Evolutionary conservation across 1,140 invertebrate genomes (phyloP).

Genomic region (Lineus longissimus): DNA sequence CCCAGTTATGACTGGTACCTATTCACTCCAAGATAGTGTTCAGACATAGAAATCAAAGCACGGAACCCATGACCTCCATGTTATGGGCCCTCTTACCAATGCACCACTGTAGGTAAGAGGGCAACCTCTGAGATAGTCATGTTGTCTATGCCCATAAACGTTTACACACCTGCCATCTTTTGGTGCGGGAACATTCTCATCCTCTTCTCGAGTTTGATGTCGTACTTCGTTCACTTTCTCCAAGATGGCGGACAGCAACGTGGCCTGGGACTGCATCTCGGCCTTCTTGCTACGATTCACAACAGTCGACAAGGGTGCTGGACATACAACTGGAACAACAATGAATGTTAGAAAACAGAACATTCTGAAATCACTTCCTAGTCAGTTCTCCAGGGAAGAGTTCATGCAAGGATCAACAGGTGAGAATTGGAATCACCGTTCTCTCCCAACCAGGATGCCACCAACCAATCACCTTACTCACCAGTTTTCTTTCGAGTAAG

Average conservation of each 20-base stretch:
- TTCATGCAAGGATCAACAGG: neutral
- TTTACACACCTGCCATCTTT: neutral
- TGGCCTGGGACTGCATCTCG: slow-evolving; percentile 34
- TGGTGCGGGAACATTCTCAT: neutral
- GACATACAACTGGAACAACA: slow-evolving; percentile 30
- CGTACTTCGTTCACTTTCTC: slow-evolving; percentile 36
- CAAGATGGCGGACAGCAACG: slow-evolving; percentile 40
- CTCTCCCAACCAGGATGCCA: too few species aligned
- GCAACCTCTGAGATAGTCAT: too few species aligned
- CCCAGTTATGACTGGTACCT: too few species aligned
- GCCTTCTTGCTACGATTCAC: slow-evolving; percentile 29
- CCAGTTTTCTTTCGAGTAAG: slow-evolving; percentile 24
- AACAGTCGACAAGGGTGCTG: slow-evolving; percentile 48
- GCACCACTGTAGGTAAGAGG: too few species aligned
- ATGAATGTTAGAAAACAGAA: slow-evolving; percentile 14
- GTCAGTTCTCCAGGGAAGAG: neutral
- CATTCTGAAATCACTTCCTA: slow-evolving; percentile 1
- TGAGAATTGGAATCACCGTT: too few species aligned
- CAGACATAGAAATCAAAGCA: too few species aligned
- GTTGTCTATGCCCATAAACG: too few species aligned
- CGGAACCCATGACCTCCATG: too few species aligned
- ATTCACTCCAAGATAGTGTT: too few species aligned
- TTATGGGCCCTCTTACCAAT: too few species aligned
- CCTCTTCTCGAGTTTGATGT: neutral
- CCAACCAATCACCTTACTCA: slow-evolving; percentile 26